phyloP scores from a whole-genome alignment of 2,113 vertebrate species.

The Argyrosomus japonicus region DNA sequence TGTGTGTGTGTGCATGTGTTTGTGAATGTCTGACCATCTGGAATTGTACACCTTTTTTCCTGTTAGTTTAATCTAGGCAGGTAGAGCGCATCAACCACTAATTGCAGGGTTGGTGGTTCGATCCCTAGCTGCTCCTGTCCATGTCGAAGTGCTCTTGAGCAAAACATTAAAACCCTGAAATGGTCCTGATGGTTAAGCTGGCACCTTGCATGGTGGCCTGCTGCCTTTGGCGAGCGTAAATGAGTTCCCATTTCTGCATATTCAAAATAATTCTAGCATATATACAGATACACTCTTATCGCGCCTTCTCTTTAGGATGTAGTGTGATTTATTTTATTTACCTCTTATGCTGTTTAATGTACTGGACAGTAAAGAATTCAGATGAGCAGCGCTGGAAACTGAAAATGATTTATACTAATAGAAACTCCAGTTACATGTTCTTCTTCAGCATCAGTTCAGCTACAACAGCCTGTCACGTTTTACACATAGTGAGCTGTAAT shows the following conservation, averaged over 20 bases:
- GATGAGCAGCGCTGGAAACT: not conserved
- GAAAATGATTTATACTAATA: slow-evolving; percentile 32
- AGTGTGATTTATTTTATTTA: not conserved
- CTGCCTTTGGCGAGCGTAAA: not conserved
- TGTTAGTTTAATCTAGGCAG: not conserved
- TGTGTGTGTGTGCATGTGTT: slow-evolving; percentile 24
- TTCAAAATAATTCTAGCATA: not conserved
- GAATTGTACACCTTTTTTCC: not conserved
- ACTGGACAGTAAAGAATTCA: slow-evolving; percentile 15
- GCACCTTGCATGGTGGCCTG: not conserved
- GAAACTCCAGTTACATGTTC: not conserved
- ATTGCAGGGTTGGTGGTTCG: not conserved
- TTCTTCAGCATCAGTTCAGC: slow-evolving; percentile 12
- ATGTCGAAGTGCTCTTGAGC: not conserved
- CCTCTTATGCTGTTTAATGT: slow-evolving; percentile 20
- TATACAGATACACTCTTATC: not conserved
- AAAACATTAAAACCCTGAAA: not conserved
- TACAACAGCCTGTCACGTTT: slow-evolving; percentile 1
- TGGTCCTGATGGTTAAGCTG: not conserved
- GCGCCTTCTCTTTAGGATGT: not conserved
- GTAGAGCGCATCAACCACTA: not conserved
- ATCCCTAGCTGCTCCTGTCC: not conserved
- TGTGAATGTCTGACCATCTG: slow-evolving; percentile 22
- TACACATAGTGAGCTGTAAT: slow-evolving; percentile 8
- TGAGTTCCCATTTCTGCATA: not conserved